A percentile compares a stretch with the other conserved stretches of the same genome.
Conservation (phyloP, 2,113 vertebrate genomes). For the Benitochromis conjunctus region DNA sequence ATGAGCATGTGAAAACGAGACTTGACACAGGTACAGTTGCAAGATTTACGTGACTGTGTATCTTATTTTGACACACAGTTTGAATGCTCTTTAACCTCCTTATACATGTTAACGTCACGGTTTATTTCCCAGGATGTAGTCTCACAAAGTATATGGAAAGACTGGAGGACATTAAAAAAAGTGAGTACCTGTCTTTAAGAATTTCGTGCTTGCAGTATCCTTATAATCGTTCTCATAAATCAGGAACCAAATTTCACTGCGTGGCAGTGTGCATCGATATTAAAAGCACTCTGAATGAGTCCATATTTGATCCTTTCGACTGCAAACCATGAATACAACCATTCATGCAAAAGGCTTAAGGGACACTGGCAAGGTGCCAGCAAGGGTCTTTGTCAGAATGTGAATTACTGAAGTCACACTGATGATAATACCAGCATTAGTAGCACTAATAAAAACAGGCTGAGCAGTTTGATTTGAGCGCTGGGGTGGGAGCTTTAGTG, state of each 20-base stretch:
- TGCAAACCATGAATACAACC: background rate
- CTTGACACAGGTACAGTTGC: conserved; percentile 83
- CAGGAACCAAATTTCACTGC: background rate
- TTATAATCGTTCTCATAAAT: background rate
- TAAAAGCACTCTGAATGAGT: background rate
- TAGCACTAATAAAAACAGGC: conserved; percentile 13
- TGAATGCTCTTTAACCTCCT: background rate
- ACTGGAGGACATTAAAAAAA: conserved; percentile 88
- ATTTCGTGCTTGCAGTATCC: background rate
- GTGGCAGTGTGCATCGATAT: background rate
- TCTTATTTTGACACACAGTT: background rate
- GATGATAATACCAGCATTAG: background rate
- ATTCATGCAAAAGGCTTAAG: background rate
- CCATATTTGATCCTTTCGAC: background rate
- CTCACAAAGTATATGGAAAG: conserved; percentile 89
- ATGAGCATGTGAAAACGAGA: conserved; percentile 84
- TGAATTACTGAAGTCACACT: background rate
- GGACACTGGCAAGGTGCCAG: background rate
- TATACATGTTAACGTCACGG: background rate
- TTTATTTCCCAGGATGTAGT: conserved; percentile 79
- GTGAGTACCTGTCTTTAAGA: conserved; percentile 74
- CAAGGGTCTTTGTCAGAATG: background rate
- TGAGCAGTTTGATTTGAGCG: background rate
- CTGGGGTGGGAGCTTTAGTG: background rate
- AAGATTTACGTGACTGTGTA: background rate